A percentile compares a stretch with the other conserved stretches of the same genome.
phyloP scores from a whole-genome alignment of 2,888 invertebrate species.

The Machimus atricapillus region DNA sequence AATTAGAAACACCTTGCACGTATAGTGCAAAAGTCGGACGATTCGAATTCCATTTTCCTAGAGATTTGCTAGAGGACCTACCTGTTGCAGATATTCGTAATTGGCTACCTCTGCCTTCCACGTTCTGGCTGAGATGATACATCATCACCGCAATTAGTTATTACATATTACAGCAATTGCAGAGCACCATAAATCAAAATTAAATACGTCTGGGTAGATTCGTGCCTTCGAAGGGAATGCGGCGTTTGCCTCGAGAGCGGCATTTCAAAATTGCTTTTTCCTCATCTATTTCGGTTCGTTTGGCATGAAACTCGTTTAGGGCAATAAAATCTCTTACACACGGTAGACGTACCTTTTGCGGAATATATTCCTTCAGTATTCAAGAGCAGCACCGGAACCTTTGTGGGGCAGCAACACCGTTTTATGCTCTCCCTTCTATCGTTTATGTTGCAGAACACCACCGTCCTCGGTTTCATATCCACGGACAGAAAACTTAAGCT shows the following conservation, averaged over 20 bases:
- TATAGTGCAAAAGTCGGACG: background rate
- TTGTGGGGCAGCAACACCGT: background rate
- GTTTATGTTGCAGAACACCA: background rate
- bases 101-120: background rate
- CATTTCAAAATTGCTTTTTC: slow-evolving; percentile 2
- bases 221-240: background rate
- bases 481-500: background rate
- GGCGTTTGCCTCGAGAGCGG: background rate
- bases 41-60: background rate
- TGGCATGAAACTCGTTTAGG: background rate
- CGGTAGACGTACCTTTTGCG: background rate
- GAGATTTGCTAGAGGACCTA: background rate
- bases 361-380: background rate
- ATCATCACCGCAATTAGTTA: background rate
- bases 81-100: background rate
- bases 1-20: background rate
- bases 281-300: slow-evolving; percentile 27
- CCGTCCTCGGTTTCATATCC: background rate
- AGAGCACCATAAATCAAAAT: background rate
- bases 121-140: background rate
- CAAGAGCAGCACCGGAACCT: background rate
- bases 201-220: background rate
- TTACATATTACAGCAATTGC: background rate
- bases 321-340: slow-evolving; percentile 31
- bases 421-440: background rate